Base-by-base conservation (phyloP, 2,888 invertebrate genomes). In the Elegia similella region DNA sequence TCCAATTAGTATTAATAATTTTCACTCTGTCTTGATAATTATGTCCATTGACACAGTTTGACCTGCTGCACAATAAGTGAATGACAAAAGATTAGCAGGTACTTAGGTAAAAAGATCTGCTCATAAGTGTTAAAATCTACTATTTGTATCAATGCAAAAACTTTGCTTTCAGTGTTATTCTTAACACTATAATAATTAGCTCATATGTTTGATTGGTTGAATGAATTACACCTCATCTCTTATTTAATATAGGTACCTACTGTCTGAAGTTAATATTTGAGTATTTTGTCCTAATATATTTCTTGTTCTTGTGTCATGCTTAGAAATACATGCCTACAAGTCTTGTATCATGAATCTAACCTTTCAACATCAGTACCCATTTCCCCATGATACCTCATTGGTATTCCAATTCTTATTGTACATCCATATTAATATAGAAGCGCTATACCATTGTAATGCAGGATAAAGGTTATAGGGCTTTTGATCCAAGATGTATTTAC, bases 1-100 rank as follows among this genome's bases (percentile, higher is more conserved):
- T 62, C 56, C 56, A 66, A 68, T 65, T 63, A 50, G 56, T 52
- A 48, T 44, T 12, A 59, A n/a, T 38, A n/a, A 12, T 12, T 38
- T 38, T 38, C n/a, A 23, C 59, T 15, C 15, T 46, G 23, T 23
- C 12, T 23, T 46, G 17, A 46, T 29, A 16, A 44, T 44, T 44
- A 10, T 38, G 38, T 12, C 7, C 2, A 34, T 38, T 38, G n/a
- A 38, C n/a, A 38, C n/a, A 38, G 10, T 38, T 38, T 38, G 12
- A 12, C n/a, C n/a, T 38, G 38, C 3, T 38, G 38, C 8, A 38
- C 38, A 12, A n/a, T 38, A 38, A 12, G n/a, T 38, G 10, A 12
- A n/a, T 38, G n/a, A 5, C 12, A 8, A 38, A n/a, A 12, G 12
- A 38, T 8, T n/a, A 38, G 23, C 5, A 3, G 5, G 5, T 23